Evolutionary conservation across 1,140 invertebrate species (phyloP).

Genomic region (Physella acuta): DNA sequence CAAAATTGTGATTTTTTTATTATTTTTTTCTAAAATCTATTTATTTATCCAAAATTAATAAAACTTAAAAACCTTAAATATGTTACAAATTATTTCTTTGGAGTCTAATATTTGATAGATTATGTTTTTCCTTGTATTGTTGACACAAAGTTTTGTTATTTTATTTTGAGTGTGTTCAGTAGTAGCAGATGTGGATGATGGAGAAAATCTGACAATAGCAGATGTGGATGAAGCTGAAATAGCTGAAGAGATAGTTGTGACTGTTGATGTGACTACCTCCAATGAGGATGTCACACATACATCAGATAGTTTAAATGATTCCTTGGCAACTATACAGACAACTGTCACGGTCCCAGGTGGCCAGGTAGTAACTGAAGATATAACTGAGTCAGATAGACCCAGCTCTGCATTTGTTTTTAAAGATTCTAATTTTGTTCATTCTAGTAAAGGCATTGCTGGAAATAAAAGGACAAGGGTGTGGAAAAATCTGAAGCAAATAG

Average conservation of each 20-base stretch:
- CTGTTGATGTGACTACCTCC: conserved; percentile 1
- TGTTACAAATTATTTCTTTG: too few species aligned
- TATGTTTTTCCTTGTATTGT: too few species aligned
- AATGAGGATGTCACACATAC: neutral
- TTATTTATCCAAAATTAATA: too few species aligned
- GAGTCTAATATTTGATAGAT: too few species aligned
- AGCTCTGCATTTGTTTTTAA: conserved; percentile 47
- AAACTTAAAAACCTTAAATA: too few species aligned
- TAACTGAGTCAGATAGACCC: conserved; percentile 30
- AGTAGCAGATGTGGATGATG: neutral
- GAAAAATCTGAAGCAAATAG: conserved; percentile 59
- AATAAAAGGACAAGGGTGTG: conserved; percentile 54
- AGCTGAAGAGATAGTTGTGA: conserved; percentile 22
- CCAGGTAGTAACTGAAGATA: conserved; percentile 7
- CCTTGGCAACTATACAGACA: neutral
- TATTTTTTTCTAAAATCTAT: too few species aligned
- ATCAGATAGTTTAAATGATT: conserved; percentile 1
- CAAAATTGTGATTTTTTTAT: too few species aligned
- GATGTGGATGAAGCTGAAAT: conserved; percentile 1
- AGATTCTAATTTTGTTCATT: conserved; percentile 58
- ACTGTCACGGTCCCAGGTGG: neutral
- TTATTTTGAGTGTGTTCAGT: conserved; percentile 28
- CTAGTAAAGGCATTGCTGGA: conserved; percentile 46
- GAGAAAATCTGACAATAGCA: neutral
- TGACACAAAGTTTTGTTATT: too few species aligned